These are phyloP conservation scores for Zosterops borbonicus DNA, from an alignment of 2,113 vertebrate genomes.

Conservation along the genomic window DNA sequence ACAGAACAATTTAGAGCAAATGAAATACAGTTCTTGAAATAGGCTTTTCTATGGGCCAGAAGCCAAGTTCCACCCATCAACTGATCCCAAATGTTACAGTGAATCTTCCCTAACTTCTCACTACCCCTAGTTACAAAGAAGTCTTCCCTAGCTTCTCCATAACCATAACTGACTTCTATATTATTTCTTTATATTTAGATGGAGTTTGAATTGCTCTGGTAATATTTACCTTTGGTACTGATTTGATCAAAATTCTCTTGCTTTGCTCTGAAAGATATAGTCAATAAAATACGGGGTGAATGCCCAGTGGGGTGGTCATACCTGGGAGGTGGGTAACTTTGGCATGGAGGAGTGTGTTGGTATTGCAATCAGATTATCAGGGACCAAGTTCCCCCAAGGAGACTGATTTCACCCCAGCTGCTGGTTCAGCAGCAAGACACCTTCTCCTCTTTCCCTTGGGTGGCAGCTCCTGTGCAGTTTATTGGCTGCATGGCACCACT, in stretches of 20 bases:
- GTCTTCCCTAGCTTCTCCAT: neutral
- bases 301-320: neutral
- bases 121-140: neutral
- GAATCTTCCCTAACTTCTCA: neutral
- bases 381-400: neutral
- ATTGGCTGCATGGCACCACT: neutral
- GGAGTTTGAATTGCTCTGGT: neutral
- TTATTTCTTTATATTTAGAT: neutral
- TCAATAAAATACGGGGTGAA: neutral
- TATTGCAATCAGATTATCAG: neutral
- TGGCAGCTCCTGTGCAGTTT: neutral
- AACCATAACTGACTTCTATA: neutral
- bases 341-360: neutral
- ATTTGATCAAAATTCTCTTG: neutral
- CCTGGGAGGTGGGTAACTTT: accelerated
- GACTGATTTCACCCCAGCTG: neutral
- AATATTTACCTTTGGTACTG: neutral
- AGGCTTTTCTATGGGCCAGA: neutral
- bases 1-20: neutral
- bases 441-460: neutral
- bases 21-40: neutral
- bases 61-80: neutral
- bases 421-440: neutral
- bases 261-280: neutral
- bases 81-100: neutral